These are phyloP conservation scores for Chloroclysta siterata DNA, from an alignment of 2,888 invertebrate genomes.

Conservation along the genomic window DNA sequence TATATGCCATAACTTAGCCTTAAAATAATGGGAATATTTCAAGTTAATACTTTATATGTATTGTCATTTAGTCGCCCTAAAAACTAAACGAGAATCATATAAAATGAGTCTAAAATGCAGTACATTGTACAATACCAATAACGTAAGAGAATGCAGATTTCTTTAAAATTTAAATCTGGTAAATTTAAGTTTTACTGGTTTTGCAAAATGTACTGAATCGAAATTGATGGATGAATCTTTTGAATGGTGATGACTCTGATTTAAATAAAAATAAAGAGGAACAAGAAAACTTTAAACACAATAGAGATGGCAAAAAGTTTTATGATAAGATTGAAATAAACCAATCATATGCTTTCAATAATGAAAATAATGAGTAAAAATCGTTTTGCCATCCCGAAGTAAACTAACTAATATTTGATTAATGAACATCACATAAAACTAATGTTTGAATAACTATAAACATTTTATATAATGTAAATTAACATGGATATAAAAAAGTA, in stretches of 20 bases:
- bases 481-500: neutral
- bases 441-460: neutral
- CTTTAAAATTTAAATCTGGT: slow-evolving; percentile 21
- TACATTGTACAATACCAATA: slow-evolving; percentile 40
- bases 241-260: slow-evolving; percentile 35
- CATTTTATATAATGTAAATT: slow-evolving; percentile 12
- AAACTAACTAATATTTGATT: slow-evolving; percentile 9
- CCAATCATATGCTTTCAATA: slow-evolving; percentile 15
- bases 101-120: slow-evolving; percentile 52
- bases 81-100: slow-evolving; percentile 83
- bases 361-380: slow-evolving; percentile 41
- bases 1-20: slow-evolving; percentile 59
- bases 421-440: slow-evolving; percentile 28
- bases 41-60: slow-evolving; percentile 77
- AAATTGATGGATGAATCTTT: slow-evolving; percentile 15
- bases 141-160: neutral
- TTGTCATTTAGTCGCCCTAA: slow-evolving; percentile 85
- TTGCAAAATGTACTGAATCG: slow-evolving; percentile 22
- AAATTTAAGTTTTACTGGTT: slow-evolving; percentile 3
- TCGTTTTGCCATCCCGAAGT: slow-evolving; percentile 51
- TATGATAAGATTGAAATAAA: neutral
- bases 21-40: slow-evolving; percentile 75
- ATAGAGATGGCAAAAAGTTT: slow-evolving; percentile 54
- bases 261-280: slow-evolving; percentile 43
- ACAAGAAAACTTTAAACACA: slow-evolving; percentile 57